A percentile compares a stretch with the other conserved stretches of the same genome.
These are phyloP conservation scores for Baronia brevicornis DNA, from an alignment of 2,888 invertebrate genomes.

Conservation along the genomic window DNA sequence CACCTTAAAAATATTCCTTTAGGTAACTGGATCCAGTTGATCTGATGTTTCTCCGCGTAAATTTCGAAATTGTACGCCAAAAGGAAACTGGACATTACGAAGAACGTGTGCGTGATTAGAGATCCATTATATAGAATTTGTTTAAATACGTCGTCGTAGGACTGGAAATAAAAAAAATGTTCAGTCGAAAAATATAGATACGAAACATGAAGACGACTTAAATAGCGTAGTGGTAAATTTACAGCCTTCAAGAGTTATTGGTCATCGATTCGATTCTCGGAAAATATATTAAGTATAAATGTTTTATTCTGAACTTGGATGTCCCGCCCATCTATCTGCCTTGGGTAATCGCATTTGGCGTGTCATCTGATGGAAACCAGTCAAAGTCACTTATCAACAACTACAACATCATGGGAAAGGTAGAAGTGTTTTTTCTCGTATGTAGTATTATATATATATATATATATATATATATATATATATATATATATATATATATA, in stretches of 20 bases:
- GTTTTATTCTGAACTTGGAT: too few species aligned
- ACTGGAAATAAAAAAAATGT: slow-evolving; percentile 29
- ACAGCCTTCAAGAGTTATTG: too few species aligned
- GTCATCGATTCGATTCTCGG: too few species aligned
- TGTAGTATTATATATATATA: neutral
- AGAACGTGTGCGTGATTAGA: slow-evolving; percentile 55
- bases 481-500: too few species aligned
- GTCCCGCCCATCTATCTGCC: too few species aligned
- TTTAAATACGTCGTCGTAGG: slow-evolving; percentile 51
- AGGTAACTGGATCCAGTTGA: slow-evolving; percentile 41
- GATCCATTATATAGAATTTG: slow-evolving; percentile 56
- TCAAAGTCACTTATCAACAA: too few species aligned
- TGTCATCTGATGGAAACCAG: too few species aligned
- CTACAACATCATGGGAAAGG: too few species aligned
- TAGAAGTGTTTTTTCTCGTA: too few species aligned
- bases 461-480: neutral
- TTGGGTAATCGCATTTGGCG: too few species aligned
- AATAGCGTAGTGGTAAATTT: neutral
- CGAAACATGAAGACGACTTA: neutral
- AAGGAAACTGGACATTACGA: slow-evolving; percentile 60
- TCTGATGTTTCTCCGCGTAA: slow-evolving; percentile 35
- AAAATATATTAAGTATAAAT: too few species aligned
- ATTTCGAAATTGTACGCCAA: slow-evolving; percentile 55
- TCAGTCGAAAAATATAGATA: neutral
- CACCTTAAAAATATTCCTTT: slow-evolving; percentile 53